Base-by-base conservation (phyloP, 2,888 invertebrate species). In the Scotopteryx bipunctaria region DNA sequence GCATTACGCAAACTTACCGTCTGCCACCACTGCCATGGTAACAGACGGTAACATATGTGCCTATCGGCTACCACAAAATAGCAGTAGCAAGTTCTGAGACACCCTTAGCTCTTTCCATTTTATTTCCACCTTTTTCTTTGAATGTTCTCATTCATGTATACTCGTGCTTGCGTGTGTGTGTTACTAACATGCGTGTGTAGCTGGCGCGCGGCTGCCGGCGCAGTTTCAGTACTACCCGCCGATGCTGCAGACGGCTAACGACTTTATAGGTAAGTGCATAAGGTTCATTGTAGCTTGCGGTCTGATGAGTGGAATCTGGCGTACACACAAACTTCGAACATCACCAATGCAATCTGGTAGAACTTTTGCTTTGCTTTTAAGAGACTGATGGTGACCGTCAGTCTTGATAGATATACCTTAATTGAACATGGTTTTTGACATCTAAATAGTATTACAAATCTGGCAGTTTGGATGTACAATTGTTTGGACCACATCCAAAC, bases 221-320 rank as follows among this genome's bases (percentile, higher is more conserved):
- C 81, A 78, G 63, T 78, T 72, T 73, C 79, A 78, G 71, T 86
- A 80, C 78, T 89, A 87, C 81, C 86, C 78, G 68, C 88, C 87
- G 53, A 83, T 88, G 86, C 74, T 86, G 63, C 75, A 83, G 55
- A 69, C 81, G 45, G 78, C 83, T 62, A 86, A 84, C 78, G 86
- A 87, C 48, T 82, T 80, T 50, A 79, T 88, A 66, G 89, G 89
- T 88, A 76, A 79, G 67, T 52, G 29, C 3, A 11, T 52, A 47
- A 6, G 9, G 19, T 44, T 32, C 27, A 15, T 37, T 37, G 11
- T 43, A 15, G 52, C 36, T 42, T 46, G 46, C 25, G 45, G 45
- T 36, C 23, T 14, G 2, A 5, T n/a, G 38, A n/a, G 11, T 38
- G 29, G 8, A 14, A 31, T 23, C 23, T 41, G 21, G 0, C 19